Percentiles rank a stretch among this genome's conserved stretches.
phyloP scores from a whole-genome alignment of 2,113 vertebrate genomes.

The Anas platyrhynchos region DNA sequence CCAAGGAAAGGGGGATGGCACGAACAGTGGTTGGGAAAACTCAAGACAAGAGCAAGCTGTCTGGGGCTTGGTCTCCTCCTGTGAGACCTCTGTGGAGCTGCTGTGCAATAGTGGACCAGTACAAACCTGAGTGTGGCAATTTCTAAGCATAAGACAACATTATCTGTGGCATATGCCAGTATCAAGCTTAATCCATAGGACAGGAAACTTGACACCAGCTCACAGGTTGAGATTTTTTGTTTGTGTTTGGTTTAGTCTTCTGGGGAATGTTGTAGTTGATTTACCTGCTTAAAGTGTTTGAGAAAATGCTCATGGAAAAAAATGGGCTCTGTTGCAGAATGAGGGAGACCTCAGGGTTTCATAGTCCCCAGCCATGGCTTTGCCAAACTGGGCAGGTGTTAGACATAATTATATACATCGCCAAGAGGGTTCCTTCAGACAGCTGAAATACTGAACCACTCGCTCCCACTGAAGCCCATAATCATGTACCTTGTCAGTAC shows the following conservation, averaged over 20 bases:
- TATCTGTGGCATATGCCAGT: background rate
- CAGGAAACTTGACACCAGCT: background rate
- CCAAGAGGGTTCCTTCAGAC: background rate
- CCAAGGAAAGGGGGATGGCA: background rate
- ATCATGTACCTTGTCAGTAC: background rate
- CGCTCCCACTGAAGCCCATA: background rate
- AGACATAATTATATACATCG: background rate
- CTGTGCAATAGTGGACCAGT: background rate
- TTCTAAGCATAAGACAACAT: background rate
- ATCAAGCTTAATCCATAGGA: background rate
- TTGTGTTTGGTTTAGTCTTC: background rate
- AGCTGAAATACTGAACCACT: background rate
- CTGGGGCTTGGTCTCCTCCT: background rate
- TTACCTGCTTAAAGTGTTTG: background rate
- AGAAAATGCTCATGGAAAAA: background rate
- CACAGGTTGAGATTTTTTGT: background rate
- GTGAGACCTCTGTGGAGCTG: background rate
- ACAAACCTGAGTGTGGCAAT: background rate
- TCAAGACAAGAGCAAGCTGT: fast-evolving
- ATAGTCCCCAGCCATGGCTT: fast-evolving
- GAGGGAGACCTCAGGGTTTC: background rate
- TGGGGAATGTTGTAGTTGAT: background rate
- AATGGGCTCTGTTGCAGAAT: background rate
- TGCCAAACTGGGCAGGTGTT: background rate
- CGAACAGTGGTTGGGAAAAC: background rate